Conservation (phyloP, 2,797 vertebrate species). For the Lophotriccus pileatus region DNA sequence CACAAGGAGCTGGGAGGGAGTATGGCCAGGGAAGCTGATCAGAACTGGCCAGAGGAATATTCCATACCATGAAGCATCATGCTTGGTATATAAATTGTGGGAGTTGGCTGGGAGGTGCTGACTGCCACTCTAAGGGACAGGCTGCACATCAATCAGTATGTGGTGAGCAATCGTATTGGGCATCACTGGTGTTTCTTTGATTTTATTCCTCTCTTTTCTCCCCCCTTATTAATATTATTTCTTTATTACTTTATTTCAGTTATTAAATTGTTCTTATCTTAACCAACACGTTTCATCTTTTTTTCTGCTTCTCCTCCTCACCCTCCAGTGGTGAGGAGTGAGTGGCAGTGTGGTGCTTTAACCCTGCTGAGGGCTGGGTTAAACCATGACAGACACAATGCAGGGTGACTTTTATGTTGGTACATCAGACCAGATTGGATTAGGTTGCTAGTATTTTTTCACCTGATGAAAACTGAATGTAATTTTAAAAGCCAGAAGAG, state of each 20-base stretch:
- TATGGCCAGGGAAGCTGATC: not conserved
- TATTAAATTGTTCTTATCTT: not conserved
- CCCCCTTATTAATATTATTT: not conserved
- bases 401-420: not conserved
- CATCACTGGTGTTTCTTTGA: not conserved
- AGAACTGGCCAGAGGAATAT: not conserved
- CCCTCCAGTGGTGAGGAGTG: not conserved
- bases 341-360: not conserved
- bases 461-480: not conserved
- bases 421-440: not conserved
- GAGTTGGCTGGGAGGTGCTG: not conserved
- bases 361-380: not conserved
- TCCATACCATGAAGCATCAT: not conserved
- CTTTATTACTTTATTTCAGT: not conserved
- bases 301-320: not conserved
- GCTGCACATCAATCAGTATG: fast-evolving
- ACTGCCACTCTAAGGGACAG: not conserved
- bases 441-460: not conserved
- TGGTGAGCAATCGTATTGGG: not conserved
- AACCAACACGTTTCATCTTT: not conserved
- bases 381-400: not conserved
- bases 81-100: not conserved
- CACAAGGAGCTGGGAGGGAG: not conserved
- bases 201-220: not conserved
- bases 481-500: not conserved